phyloP scores from a whole-genome alignment of 2,113 vertebrate species.

The Calonectris borealis region DNA sequence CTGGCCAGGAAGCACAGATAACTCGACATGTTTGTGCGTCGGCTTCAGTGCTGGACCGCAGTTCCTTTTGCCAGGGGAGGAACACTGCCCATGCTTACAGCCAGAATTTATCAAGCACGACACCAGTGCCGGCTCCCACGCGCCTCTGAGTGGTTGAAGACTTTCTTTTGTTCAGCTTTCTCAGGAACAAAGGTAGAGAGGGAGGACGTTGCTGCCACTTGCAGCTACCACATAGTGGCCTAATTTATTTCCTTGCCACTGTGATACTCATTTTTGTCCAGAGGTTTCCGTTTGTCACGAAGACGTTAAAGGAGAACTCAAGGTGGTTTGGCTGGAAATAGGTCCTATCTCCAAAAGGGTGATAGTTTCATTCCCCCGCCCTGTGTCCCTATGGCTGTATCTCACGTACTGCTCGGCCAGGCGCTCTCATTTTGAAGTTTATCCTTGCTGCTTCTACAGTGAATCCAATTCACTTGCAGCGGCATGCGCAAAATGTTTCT shows the following conservation, averaged over 20 bases:
- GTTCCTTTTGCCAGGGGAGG: background rate
- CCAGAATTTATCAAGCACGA: too few species aligned
- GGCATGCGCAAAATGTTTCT: background rate
- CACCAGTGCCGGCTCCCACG: background rate
- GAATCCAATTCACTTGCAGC: background rate
- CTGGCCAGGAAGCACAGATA: background rate
- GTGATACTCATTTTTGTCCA: background rate
- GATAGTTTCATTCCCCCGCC: background rate
- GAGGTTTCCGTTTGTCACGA: background rate
- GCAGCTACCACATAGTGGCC: background rate
- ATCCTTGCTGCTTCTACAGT: background rate
- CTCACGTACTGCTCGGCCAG: background rate
- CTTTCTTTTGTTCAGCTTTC: background rate
- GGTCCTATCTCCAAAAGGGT: background rate
- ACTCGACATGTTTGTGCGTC: background rate
- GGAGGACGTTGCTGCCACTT: background rate
- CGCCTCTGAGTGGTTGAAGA: rapidly evolving
- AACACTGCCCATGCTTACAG: rapidly evolving
- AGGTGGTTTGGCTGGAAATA: background rate
- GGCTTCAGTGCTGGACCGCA: rapidly evolving
- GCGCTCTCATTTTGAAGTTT: too few species aligned
- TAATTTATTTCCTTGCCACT: background rate
- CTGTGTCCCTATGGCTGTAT: rapidly evolving
- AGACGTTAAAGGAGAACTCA: background rate
- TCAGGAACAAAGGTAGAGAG: background rate